Conservation (phyloP, 2,113 vertebrate species). For the Pachycephala philippinensis region DNA sequence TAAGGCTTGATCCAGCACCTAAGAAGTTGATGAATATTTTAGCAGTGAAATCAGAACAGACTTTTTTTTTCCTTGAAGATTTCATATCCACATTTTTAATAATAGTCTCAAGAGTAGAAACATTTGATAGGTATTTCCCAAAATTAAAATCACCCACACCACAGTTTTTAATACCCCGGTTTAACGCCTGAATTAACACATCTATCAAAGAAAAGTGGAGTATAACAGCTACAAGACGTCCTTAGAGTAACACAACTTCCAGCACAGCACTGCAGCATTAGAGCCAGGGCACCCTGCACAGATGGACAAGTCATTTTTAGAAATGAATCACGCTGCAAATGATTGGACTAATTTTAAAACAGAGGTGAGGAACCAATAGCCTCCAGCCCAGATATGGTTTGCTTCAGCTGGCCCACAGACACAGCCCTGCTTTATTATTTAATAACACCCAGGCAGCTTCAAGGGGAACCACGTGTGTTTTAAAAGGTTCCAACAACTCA, state of each 20-base stretch:
- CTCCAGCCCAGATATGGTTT: constrained; percentile 40
- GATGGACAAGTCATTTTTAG: constrained; percentile 63
- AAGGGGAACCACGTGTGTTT: background rate
- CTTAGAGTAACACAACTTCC: background rate
- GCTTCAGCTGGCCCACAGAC: constrained; percentile 45
- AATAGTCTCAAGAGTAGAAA: background rate
- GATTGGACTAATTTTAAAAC: constrained; percentile 62
- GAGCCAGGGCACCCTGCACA: background rate
- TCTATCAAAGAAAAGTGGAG: background rate
- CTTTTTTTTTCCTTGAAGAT: background rate
- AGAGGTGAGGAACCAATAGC: constrained; percentile 59
- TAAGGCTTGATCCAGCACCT: background rate
- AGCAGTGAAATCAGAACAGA: background rate
- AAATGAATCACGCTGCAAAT: constrained; percentile 54
- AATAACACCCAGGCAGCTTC: background rate
- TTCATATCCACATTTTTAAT: background rate
- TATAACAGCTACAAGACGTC: background rate
- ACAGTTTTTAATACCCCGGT: background rate
- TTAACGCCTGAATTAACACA: background rate
- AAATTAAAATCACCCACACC: background rate
- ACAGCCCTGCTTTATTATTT: background rate
- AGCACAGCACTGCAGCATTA: background rate
- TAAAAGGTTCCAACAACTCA: background rate
- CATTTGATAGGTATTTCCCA: background rate
- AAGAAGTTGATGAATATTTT: background rate